Evolutionary conservation across 2,797 vertebrate species (phyloP).

Genomic region (Danio jaintianensis): DNA sequence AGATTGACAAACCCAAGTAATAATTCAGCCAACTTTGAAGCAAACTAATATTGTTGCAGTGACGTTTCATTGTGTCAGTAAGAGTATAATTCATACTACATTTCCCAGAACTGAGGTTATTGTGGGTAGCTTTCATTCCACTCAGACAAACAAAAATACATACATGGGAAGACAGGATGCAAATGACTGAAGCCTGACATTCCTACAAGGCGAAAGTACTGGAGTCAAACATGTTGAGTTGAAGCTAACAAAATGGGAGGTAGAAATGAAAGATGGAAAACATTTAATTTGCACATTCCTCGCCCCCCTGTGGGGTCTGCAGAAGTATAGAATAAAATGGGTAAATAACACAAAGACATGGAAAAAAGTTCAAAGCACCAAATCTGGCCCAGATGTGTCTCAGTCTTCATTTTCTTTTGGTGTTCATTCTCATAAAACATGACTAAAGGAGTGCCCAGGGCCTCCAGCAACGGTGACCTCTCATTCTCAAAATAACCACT

Average conservation of each 20-base stretch:
- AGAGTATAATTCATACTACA: constrained; percentile 2
- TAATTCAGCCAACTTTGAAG: background rate
- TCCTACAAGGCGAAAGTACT: constrained; percentile 22
- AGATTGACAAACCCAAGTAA: background rate
- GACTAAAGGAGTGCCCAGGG: constrained; percentile 65
- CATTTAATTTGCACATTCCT: constrained; percentile 62
- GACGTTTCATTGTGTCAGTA: background rate
- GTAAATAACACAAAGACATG: constrained; percentile 52
- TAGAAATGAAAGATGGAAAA: constrained; percentile 23
- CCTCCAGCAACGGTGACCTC: constrained; percentile 58
- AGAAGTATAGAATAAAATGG: constrained; percentile 42
- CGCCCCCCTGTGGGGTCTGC: constrained; percentile 15
- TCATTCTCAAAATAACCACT: constrained; percentile 30
- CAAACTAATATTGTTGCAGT: background rate
- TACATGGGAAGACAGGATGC: constrained; percentile 39
- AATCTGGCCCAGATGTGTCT: constrained; percentile 62
- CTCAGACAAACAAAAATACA: constrained; percentile 40
- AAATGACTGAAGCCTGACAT: constrained; percentile 32
- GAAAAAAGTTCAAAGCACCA: constrained; percentile 45
- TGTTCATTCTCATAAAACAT: constrained; percentile 55
- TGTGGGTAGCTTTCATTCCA: constrained; percentile 11
- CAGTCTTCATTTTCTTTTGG: constrained; percentile 31
- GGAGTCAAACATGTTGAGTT: constrained; percentile 35
- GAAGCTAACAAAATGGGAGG: constrained; percentile 31
- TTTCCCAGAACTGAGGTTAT: constrained; percentile 39